A percentile compares a stretch with the other conserved stretches of the same genome.
These are phyloP conservation scores for Idaea straminata DNA, from an alignment of 2,888 invertebrate species.

Conservation along the genomic window DNA sequence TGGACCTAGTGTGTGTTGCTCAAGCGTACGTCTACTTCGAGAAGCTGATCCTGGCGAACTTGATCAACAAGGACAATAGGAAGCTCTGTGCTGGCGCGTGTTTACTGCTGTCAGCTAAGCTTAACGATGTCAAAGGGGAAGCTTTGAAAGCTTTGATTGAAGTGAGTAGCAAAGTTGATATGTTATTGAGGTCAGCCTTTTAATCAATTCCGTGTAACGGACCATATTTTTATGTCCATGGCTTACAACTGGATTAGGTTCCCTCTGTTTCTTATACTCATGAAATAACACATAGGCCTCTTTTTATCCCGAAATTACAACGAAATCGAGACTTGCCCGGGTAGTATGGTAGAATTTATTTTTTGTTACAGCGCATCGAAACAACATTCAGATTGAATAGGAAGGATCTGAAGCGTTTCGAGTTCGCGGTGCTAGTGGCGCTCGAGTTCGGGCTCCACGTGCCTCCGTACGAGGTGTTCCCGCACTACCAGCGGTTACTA, in stretches of 20 bases:
- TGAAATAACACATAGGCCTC: not conserved
- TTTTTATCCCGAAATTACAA: not conserved
- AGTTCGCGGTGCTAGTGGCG: constrained; percentile 96
- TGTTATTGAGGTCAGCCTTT: too few species aligned
- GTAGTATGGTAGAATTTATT: not conserved
- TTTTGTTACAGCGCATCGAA: constrained; percentile 87
- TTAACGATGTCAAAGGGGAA: constrained; percentile 97
- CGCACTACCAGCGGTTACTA: constrained; percentile 96
- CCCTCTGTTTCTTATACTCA: too few species aligned
- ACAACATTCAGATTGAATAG: constrained; percentile 93
- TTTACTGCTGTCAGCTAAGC: constrained; percentile 94
- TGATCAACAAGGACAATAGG: constrained; percentile 96
- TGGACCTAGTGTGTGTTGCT: constrained; percentile 95
- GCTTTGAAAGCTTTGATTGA: constrained; percentile 92
- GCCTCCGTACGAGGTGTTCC: constrained; percentile 94
- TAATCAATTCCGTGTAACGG: too few species aligned
- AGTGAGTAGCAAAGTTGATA: constrained; percentile 69
- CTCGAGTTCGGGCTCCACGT: constrained; percentile 96
- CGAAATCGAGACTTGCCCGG: not conserved
- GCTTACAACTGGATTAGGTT: too few species aligned
- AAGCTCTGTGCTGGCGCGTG: constrained; percentile 98
- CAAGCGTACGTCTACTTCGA: constrained; percentile 99
- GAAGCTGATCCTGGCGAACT: constrained; percentile 93
- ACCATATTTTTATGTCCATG: too few species aligned
- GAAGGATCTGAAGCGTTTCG: constrained; percentile 93